Conservation (phyloP, 2,113 vertebrate species). For the Eptesicus fuscus region DNA sequence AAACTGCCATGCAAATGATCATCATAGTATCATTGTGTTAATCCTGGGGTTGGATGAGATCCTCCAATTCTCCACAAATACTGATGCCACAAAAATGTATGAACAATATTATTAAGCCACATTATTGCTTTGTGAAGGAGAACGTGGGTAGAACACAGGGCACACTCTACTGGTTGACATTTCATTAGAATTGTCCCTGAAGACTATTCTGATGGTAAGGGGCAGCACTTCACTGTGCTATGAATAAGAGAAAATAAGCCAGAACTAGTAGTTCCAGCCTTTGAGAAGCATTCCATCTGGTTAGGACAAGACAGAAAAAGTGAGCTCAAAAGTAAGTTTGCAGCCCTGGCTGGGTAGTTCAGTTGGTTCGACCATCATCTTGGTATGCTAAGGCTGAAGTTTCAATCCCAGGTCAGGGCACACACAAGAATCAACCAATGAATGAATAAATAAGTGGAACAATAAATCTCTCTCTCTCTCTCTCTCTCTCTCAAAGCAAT, state of each 20-base stretch:
- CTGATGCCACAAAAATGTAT: not conserved
- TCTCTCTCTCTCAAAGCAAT: not conserved
- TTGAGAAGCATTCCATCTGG: not conserved
- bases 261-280: fast-evolving
- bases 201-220: not conserved
- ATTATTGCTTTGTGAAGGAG: not conserved
- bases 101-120: not conserved
- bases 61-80: not conserved
- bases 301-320: not conserved
- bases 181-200: not conserved
- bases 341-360: not conserved
- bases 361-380: not conserved
- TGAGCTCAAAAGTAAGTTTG: not conserved
- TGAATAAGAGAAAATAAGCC: not conserved
- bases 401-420: not conserved
- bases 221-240: not conserved
- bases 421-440: not conserved
- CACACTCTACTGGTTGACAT: not conserved
- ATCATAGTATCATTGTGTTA: not conserved
- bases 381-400: not conserved
- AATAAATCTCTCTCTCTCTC: not conserved
- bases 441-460: not conserved
- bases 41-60: not conserved
- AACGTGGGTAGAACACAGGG: not conserved
- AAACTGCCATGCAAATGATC: not conserved